These are phyloP conservation scores for Sipha maydis DNA, from an alignment of 2,888 invertebrate species.

Conservation along the genomic window DNA sequence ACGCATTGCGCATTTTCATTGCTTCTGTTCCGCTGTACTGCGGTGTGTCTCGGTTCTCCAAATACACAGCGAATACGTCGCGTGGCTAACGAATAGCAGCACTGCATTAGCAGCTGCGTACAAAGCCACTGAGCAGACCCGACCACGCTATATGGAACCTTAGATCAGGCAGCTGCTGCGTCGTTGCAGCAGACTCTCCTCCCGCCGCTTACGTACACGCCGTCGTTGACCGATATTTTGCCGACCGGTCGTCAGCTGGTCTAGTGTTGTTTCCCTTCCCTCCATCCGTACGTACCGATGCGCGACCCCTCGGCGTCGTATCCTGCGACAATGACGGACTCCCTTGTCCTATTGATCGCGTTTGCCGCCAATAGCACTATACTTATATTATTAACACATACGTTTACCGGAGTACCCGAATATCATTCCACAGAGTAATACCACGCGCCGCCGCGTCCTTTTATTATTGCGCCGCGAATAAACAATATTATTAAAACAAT, in stretches of 20 bases:
- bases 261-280: background rate
- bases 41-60: too few relatives aligned
- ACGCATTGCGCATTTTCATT: too few relatives aligned
- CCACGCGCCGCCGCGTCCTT: background rate
- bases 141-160: too few relatives aligned
- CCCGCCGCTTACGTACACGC: background rate
- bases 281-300: background rate
- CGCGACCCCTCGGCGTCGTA: constrained; percentile 2
- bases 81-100: too few relatives aligned
- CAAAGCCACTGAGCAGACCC: too few relatives aligned
- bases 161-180: constrained; percentile 10
- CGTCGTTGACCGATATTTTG: constrained; percentile 37
- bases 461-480: constrained; percentile 45
- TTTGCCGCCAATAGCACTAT: constrained; percentile 54
- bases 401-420: background rate
- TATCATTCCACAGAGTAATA: background rate
- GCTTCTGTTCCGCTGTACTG: too few relatives aligned
- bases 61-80: too few relatives aligned
- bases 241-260: constrained; percentile 43
- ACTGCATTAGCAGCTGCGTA: too few relatives aligned
- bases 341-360: constrained; percentile 57
- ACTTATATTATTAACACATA: background rate
- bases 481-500: too few relatives aligned
- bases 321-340: constrained; percentile 16
- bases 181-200: background rate